Evolutionary conservation across 2,888 invertebrate genomes (phyloP).

Genomic region (Deladenus siricidicola): DNA sequence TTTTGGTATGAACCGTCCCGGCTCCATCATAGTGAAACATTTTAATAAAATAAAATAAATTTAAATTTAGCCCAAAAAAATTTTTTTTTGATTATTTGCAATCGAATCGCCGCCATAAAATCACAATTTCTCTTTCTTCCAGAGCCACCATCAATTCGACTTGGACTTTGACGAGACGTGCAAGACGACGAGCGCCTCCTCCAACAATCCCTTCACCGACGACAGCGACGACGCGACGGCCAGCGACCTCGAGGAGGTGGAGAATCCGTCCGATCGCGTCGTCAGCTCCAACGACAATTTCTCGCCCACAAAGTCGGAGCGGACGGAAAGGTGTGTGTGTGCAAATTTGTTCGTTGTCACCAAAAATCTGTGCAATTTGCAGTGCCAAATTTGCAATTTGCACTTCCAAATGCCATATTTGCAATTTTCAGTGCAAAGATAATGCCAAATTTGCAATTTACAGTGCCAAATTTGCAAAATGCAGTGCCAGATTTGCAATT

Average conservation of each 20-base stretch:
- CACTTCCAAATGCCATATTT: too few relatives aligned
- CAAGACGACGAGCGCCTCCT: background rate
- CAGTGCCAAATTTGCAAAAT: too few relatives aligned
- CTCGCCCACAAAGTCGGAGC: background rate
- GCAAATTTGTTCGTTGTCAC: background rate
- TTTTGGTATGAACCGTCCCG: too few relatives aligned
- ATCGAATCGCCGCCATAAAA: too few relatives aligned
- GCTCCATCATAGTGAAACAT: too few relatives aligned
- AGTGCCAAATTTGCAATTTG: background rate
- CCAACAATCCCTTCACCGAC: conserved; percentile 9
- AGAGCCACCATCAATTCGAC: background rate
- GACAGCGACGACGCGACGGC: background rate
- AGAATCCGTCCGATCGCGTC: conserved; percentile 12
- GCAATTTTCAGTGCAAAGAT: too few relatives aligned
- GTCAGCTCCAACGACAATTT: conserved; percentile 3
- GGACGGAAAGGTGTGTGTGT: background rate
- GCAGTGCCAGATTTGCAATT: too few relatives aligned
- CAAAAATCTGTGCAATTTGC: background rate
- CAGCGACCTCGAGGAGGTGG: conserved; percentile 9
- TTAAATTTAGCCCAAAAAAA: too few relatives aligned
- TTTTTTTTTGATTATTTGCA: too few relatives aligned
- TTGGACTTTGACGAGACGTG: conserved; percentile 3
- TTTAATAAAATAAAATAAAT: too few relatives aligned
- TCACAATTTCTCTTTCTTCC: too few relatives aligned
- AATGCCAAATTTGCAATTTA: too few relatives aligned